Evolutionary conservation across 2,113 vertebrate species (phyloP).

Genomic region (Abramis brama): DNA sequence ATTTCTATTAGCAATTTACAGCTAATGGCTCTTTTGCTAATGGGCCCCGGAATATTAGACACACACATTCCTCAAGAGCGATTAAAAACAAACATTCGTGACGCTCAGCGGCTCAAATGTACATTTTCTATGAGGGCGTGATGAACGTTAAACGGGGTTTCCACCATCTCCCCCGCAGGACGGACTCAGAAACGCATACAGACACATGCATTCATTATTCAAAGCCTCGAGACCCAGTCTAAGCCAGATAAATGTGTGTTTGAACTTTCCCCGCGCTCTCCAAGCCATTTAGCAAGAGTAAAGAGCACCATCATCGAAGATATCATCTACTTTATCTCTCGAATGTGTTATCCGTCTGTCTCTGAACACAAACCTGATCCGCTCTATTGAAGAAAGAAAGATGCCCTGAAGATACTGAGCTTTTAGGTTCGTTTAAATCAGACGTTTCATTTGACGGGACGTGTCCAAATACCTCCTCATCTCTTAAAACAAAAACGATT

Average conservation of each 20-base stretch:
- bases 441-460: too few relatives aligned
- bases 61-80: neutral
- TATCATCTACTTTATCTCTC: constrained; percentile 66
- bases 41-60: neutral
- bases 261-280: constrained; percentile 61
- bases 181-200: constrained; percentile 54
- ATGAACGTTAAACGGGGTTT: neutral
- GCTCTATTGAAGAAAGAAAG: constrained; percentile 42
- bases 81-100: constrained; percentile 26
- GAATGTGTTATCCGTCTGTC: constrained; percentile 36
- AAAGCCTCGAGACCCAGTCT: constrained; percentile 57
- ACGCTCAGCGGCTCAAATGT: neutral
- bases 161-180: constrained; percentile 53
- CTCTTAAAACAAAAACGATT: neutral
- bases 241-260: constrained; percentile 70
- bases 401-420: neutral
- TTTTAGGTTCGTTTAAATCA: too few relatives aligned
- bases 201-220: constrained; percentile 72
- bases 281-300: constrained; percentile 56
- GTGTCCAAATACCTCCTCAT: neutral
- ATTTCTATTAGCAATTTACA: constrained; percentile 10
- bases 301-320: constrained; percentile 45
- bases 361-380: constrained; percentile 52
- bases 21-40: constrained; percentile 25
- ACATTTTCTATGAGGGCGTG: neutral